Evolutionary conservation across 92 coral and sea anemone genomes (phyloP).

Genomic region (Diadumene lineata): DNA sequence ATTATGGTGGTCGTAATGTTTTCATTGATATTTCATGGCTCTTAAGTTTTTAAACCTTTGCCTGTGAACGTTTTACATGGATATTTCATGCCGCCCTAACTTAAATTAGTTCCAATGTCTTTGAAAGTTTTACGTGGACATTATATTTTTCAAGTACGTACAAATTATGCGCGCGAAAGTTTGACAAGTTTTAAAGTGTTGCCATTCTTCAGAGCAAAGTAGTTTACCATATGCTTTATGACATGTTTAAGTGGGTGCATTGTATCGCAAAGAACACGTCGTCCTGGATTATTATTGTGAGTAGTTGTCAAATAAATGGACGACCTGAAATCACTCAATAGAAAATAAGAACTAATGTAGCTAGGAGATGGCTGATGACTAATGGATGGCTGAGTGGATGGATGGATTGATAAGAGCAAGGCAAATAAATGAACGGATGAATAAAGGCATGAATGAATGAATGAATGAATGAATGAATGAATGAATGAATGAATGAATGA

Average conservation of each 20-base stretch:
- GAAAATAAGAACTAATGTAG: no score
- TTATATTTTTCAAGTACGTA: no score
- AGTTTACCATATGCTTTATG: neutral
- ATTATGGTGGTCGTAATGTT: no score
- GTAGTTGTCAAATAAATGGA: neutral
- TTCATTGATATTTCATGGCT: neutral
- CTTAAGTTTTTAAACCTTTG: neutral
- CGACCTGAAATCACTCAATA: neutral
- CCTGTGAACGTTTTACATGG: no score
- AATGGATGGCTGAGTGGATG: neutral
- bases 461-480: neutral
- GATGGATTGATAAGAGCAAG: neutral
- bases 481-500: neutral
- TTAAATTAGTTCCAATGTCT: no score
- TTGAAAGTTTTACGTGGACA: no score
- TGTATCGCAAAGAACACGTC: neutral
- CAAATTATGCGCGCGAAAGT: no score
- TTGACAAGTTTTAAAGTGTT: neutral
- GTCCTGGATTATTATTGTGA: neutral
- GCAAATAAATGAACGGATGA: neutral
- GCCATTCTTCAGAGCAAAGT: neutral
- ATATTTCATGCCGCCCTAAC: no score
- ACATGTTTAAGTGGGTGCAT: neutral
- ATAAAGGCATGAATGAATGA: neutral
- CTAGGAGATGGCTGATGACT: no score